Conservation (phyloP, 2,888 invertebrate species). For the Macrosiphum euphorbiae region DNA sequence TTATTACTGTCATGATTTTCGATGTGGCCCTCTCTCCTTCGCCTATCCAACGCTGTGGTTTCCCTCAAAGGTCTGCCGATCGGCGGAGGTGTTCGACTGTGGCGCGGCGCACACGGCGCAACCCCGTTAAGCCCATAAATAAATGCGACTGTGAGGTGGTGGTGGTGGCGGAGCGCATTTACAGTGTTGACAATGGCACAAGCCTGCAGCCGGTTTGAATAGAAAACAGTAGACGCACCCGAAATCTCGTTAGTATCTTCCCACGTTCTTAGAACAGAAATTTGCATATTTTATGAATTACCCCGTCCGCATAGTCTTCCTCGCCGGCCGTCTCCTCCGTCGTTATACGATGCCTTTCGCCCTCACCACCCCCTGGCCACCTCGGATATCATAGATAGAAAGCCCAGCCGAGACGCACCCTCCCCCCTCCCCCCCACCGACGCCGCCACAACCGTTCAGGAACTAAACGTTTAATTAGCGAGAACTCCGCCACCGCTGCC, state of each 20-base stretch:
- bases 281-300: constrained; percentile 63
- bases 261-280: constrained; percentile 47
- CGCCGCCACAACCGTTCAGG: neutral
- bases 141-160: neutral
- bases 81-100: neutral
- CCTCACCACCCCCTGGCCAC: neutral
- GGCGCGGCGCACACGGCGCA: neutral
- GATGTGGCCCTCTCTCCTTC: neutral
- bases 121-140: constrained; percentile 24
- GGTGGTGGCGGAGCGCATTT: neutral
- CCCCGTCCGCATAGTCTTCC: constrained; percentile 10
- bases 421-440: too few species aligned
- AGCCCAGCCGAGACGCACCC: constrained; percentile 16
- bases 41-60: neutral
- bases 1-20: constrained; percentile 1
- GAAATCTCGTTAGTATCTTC: constrained; percentile 49
- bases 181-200: constrained; percentile 40
- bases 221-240: constrained; percentile 53
- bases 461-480: constrained; percentile 61
- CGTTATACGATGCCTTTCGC: neutral
- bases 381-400: neutral
- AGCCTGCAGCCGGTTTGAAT: constrained; percentile 30
- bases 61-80: neutral
- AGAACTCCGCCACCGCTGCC: neutral
- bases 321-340: neutral